These are phyloP conservation scores for Actinernus sp. DNA, from an alignment of 92 coral and sea anemone genomes.

Conservation along the genomic window DNA sequence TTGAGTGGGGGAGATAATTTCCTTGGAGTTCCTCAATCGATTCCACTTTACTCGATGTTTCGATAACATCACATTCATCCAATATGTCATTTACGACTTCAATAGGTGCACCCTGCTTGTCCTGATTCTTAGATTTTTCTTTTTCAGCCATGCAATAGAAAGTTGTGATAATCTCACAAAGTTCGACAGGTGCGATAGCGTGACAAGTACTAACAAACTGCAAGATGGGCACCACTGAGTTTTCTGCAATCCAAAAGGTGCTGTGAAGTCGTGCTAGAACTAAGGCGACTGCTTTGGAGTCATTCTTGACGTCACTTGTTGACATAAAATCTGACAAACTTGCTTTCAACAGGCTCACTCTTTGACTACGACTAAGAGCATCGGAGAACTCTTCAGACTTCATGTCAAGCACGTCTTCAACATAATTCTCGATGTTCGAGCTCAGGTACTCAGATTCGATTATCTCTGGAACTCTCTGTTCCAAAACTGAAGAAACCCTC, in stretches of 20 bases:
- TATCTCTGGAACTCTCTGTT: slow-evolving; percentile 70
- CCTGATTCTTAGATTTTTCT: background rate
- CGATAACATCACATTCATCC: too few species aligned
- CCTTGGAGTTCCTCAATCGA: too few species aligned
- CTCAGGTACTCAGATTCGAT: slow-evolving; percentile 39
- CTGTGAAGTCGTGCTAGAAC: slow-evolving; percentile 69
- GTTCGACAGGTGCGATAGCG: background rate
- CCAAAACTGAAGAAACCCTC: slow-evolving; percentile 61
- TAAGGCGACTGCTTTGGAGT: slow-evolving; percentile 18
- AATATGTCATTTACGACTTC: background rate
- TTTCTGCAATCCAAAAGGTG: slow-evolving; percentile 70
- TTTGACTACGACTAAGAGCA: slow-evolving; percentile 40
- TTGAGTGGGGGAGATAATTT: too few species aligned
- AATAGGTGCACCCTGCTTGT: background rate
- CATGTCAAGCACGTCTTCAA: slow-evolving; percentile 86
- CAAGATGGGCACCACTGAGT: slow-evolving; percentile 55
- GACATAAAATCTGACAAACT: slow-evolving; percentile 56
- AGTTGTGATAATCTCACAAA: background rate
- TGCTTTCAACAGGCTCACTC: slow-evolving; percentile 78
- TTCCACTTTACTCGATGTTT: too few species aligned
- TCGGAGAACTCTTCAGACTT: slow-evolving; percentile 61
- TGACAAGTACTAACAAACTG: slow-evolving; percentile 58
- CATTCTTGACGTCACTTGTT: slow-evolving; percentile 12
- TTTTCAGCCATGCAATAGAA: background rate
- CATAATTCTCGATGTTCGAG: slow-evolving; percentile 37